phyloP scores from a whole-genome alignment of 2,113 vertebrate species.

The Erinaceus europaeus region DNA sequence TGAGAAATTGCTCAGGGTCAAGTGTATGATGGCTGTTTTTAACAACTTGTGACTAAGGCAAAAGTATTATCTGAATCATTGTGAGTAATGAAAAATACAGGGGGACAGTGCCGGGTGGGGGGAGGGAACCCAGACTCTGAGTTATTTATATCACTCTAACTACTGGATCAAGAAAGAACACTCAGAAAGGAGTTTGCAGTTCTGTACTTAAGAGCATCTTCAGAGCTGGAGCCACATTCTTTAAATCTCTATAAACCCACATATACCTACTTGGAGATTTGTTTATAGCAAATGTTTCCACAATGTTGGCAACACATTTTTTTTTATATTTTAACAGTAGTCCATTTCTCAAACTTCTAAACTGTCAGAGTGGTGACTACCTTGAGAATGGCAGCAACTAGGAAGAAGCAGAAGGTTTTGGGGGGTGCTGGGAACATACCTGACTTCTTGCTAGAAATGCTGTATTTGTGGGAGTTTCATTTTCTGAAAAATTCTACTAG shows the following conservation, averaged over 20 bases:
- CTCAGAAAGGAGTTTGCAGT: neutral
- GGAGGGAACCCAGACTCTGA: no score
- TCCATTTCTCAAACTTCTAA: conserved; percentile 15
- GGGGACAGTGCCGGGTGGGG: conserved; percentile 14
- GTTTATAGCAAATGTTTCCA: neutral
- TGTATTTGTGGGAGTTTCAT: neutral
- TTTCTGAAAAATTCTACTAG: neutral
- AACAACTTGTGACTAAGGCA: neutral
- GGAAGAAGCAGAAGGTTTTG: neutral
- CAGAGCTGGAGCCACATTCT: neutral
- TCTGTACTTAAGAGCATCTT: neutral
- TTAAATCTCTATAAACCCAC: neutral
- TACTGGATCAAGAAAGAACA: conserved; percentile 4
- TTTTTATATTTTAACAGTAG: neutral
- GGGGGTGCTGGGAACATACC: neutral
- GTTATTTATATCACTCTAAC: neutral
- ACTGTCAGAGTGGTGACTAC: neutral
- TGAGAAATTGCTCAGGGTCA: neutral
- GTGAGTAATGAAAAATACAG: neutral
- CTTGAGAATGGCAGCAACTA: neutral
- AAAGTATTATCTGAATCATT: neutral
- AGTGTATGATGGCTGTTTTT: neutral
- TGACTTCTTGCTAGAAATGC: neutral
- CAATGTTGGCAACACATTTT: neutral
- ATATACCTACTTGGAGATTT: neutral